These are phyloP conservation scores for Mallotus villosus DNA, from an alignment of 2,797 vertebrate species.

Conservation along the genomic window DNA sequence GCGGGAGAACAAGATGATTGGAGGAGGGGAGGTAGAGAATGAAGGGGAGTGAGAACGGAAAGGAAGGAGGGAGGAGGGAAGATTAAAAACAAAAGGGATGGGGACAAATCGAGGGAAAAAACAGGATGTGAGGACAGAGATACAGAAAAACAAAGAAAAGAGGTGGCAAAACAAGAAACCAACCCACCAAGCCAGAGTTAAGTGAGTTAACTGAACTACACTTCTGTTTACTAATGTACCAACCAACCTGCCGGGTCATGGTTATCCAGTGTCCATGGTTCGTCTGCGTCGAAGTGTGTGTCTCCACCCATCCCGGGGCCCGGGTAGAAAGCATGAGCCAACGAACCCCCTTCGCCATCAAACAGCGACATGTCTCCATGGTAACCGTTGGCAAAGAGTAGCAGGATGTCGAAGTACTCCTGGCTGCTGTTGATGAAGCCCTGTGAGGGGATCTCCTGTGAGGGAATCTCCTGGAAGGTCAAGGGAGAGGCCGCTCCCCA, in stretches of 20 bases:
- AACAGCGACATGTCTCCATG: slow-evolving; percentile 97
- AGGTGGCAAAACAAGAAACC: neutral
- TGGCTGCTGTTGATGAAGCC: slow-evolving; percentile 76
- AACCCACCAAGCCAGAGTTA: neutral
- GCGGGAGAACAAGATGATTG: neutral
- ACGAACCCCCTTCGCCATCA: slow-evolving; percentile 90
- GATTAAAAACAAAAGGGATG: no score
- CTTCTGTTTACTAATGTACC: neutral
- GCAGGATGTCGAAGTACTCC: slow-evolving; percentile 85
- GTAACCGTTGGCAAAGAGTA: slow-evolving; percentile 94
- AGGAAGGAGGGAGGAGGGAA: no score
- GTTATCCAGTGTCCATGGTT: slow-evolving; percentile 92
- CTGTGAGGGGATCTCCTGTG: slow-evolving; percentile 27
- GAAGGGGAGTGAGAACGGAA: neutral
- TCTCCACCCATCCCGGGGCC: slow-evolving; percentile 95
- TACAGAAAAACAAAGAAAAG: neutral
- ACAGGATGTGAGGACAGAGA: neutral
- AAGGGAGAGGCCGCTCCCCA: slow-evolving; percentile 88
- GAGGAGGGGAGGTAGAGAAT: neutral
- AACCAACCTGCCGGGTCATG: slow-evolving; percentile 61
- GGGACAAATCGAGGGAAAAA: neutral
- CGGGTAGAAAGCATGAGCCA: slow-evolving; percentile 96
- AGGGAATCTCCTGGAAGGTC: slow-evolving; percentile 84
- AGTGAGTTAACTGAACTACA: neutral
- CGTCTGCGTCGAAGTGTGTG: slow-evolving; percentile 91